Base-by-base conservation (phyloP, 1,140 invertebrate genomes). In the Drosophila bocki region DNA sequence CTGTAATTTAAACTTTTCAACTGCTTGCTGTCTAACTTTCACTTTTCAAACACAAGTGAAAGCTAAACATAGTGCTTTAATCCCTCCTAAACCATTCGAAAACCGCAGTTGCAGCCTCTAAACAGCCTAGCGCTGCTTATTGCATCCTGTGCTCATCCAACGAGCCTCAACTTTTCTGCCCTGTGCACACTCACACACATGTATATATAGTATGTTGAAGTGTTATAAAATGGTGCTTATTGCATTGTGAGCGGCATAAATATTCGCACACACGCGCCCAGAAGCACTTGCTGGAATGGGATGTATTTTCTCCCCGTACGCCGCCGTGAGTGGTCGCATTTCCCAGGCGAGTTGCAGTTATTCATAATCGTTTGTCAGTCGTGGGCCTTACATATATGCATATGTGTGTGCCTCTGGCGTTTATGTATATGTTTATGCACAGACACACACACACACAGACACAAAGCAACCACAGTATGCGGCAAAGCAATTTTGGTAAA, bases 301-400 rank as follows among this genome's bases (percentile, higher is more conserved):
- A 54, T 22, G 19, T 37, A 51, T 32, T 53, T 50, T 19, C 51
- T 17, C 37, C 37, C 41, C 53, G 37, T 29, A 19, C 41, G 47
- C 61, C 45, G 39, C 71, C 53, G 32, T 68, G 57, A 70, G 69
- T 60, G 67, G 53, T 72, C 22, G 67, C 54, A 44, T 72, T 53
- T 68, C 44, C 50, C 44, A 29, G 58, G 51, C 51, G 39, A 22
- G 51, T 41, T 62, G 75, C 68, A 87, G 83, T 63, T 83, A 88
- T 88, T 87, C 84, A 87, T 83, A 88, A 83, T 87, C 80, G 84
- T 87, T 83, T 88, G 83, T 80, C 76, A 71, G 72, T 74, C 64
- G 33, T 32, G 35, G 53, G 19, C 17, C 26, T 33, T 12, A 51
- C 13, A 17, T 67, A 29, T 69, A 47, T 44, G 33, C 19, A 41